Evolutionary conservation across 2,113 vertebrate species (phyloP).

Genomic region (Eretmochelys imbricata): DNA sequence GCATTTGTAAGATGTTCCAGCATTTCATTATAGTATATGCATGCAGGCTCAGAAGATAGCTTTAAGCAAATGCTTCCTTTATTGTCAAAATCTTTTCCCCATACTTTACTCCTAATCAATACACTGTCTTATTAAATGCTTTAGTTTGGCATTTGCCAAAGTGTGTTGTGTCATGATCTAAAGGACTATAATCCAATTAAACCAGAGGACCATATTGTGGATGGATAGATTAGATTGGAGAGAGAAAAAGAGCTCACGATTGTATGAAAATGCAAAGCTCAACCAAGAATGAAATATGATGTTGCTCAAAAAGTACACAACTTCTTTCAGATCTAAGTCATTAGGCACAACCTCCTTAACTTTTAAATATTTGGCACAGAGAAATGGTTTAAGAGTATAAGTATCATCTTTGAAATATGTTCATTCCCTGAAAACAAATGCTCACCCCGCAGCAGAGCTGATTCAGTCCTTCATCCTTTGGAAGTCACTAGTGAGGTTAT

Average conservation of each 20-base stretch:
- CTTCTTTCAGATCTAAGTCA: neutral
- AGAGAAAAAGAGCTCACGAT: neutral
- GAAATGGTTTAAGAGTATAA: neutral
- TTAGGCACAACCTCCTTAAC: neutral
- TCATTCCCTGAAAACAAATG: neutral
- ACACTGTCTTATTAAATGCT: neutral
- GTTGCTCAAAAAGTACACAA: neutral
- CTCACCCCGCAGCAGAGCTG: rapidly evolving
- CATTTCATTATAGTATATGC: rapidly evolving
- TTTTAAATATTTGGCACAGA: neutral
- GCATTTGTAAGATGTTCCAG: neutral
- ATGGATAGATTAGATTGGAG: slow-evolving; percentile 17
- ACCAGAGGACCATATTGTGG: neutral
- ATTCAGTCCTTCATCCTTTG: neutral
- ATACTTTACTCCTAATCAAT: neutral
- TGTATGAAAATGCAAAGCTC: neutral
- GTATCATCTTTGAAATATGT: neutral
- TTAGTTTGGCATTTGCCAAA: neutral
- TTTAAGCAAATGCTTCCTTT: neutral
- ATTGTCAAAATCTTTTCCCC: neutral
- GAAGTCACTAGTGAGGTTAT: neutral
- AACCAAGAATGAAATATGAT: neutral
- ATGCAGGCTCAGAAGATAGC: neutral
- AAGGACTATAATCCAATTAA: neutral
- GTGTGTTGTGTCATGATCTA: neutral